phyloP scores from a whole-genome alignment of 2,797 vertebrate genomes.

The Triplophysa yarkandensis region DNA sequence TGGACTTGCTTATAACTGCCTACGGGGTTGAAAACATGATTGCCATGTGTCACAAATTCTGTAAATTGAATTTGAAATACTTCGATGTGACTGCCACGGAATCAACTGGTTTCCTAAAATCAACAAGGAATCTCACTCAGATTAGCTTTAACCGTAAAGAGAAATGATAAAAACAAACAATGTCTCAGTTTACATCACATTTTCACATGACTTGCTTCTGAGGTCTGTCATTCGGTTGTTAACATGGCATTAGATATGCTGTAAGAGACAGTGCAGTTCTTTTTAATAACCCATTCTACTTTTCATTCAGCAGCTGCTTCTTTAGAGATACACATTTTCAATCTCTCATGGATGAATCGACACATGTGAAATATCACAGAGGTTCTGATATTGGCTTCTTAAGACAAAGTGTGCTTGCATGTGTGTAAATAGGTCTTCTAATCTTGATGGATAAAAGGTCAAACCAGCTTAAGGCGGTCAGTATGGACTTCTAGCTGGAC shows the following conservation, averaged over 20 bases:
- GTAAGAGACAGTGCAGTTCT: neutral
- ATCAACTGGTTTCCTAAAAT: neutral
- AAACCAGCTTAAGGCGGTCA: neutral
- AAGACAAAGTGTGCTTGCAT: neutral
- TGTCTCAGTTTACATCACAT: slow-evolving; percentile 10
- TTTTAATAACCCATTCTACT: neutral
- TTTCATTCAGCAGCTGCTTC: slow-evolving; percentile 15
- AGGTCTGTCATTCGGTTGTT: neutral
- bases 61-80: no score
- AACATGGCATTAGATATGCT: neutral
- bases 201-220: slow-evolving; percentile 9
- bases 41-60: no score
- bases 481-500: neutral
- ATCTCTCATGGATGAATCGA: slow-evolving; percentile 1
- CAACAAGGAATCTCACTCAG: slow-evolving; percentile 1
- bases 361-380: neutral
- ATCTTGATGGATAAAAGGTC: slow-evolving; percentile 1
- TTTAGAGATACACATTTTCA: neutral
- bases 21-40: no score
- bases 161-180: slow-evolving; percentile 35
- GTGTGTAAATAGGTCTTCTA: neutral
- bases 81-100: slow-evolving; percentile 2
- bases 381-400: neutral
- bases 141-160: neutral
- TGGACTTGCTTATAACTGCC: no score